Evolutionary conservation across 2,888 invertebrate genomes (phyloP), one percentile per base, ranked within the genome.

Genomic region (Physocephala rufipes): DNA sequence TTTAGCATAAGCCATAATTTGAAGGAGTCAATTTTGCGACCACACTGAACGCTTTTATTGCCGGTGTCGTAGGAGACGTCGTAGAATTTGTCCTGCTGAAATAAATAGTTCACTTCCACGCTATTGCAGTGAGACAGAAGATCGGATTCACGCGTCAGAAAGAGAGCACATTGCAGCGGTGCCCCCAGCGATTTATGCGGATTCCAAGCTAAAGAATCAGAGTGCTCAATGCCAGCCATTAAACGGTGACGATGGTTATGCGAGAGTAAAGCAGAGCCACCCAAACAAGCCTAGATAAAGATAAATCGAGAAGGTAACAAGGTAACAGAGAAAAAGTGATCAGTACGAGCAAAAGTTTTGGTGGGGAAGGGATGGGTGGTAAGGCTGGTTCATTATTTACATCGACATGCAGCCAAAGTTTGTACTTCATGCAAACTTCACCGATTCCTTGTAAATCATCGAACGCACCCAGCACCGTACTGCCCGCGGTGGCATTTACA

Each of bases 1-100:
- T 95, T 93, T 91, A 96, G 94, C 92, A 95, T 94, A 75, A 95
- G 85, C 96, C 97, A 97, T 7, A 97, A 88, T 85, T 97, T 97
- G 82, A 96, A 92, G 1, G 94, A 92, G 83, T 97, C 97, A 68
- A 95, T 89, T 88, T 96, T 96, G 36, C 97, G 89, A 0, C 97
- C 97, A 83, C 97, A 97, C 83, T 97, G 96, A 19, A 92, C 89
- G 87, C 95, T 95, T 86, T 96, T 96, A 80, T 95, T 94, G 0
- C 95, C 95, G 0, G 91, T 91, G 78, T 95, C 95, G 83, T 92
- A 94, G 2, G 88, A 87, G 0, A 92, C 89, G 80, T 94, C 93
- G 79, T 95, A 95, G 86, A 92, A 93, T 85, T 95, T 95, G 81
- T 95, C 94, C 81, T 92, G 92, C 79, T 94, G 94, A 82, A 95